Percentiles rank a stretch among this genome's conserved stretches.
These are phyloP conservation scores for Dendrocopos noguchii DNA, from an alignment of 2,113 vertebrate species.

Conservation along the genomic window DNA sequence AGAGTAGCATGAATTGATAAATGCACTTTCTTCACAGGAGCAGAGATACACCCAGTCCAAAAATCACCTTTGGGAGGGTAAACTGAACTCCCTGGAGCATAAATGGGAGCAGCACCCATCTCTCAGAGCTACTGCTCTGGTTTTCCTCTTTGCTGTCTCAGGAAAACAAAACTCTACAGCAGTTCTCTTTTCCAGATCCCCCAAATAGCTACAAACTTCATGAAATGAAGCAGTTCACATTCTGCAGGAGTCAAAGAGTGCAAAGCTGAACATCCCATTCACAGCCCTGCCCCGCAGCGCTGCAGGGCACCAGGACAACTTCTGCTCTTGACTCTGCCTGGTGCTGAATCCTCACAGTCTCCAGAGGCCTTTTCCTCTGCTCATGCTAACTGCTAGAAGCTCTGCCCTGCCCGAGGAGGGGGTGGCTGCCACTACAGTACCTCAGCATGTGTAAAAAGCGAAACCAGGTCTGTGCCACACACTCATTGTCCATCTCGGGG, in stretches of 20 bases:
- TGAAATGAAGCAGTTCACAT: neutral
- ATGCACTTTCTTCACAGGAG: neutral
- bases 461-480: constrained; percentile 95
- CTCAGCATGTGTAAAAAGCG: constrained; percentile 97
- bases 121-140: neutral
- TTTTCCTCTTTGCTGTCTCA: constrained; percentile 17
- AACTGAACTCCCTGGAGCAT: neutral
- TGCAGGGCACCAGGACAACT: neutral
- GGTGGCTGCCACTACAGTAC: constrained; percentile 66
- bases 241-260: neutral
- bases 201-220: neutral
- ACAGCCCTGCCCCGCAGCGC: neutral
- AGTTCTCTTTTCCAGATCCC: neutral
- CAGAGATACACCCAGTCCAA: neutral
- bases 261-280: neutral
- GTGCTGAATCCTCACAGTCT: neutral
- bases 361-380: neutral
- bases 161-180: neutral
- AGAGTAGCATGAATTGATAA: neutral
- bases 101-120: neutral
- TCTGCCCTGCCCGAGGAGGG: neutral
- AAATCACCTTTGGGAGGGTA: neutral
- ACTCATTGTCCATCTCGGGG: constrained; percentile 95
- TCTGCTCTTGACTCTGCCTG: neutral
- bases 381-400: neutral